These are phyloP conservation scores for Castor canadensis DNA, from an alignment of 2,113 vertebrate species.

Conservation along the genomic window DNA sequence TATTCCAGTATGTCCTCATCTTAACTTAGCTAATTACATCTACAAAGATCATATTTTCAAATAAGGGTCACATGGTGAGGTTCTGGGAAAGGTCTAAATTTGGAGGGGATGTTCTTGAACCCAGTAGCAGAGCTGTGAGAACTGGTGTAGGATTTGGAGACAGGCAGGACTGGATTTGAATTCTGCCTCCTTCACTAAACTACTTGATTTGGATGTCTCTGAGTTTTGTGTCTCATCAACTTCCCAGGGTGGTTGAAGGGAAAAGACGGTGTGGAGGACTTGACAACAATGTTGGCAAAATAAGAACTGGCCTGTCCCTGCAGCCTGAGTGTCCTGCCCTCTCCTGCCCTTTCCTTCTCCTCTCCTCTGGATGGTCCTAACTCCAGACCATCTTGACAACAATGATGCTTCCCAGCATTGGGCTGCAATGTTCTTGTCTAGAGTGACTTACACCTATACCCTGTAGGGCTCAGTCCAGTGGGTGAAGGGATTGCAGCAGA, in stretches of 20 bases:
- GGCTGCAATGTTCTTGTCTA: neutral
- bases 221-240: neutral
- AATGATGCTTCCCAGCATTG: neutral
- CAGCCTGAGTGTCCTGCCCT: neutral
- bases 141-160: neutral
- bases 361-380: neutral
- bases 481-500: neutral
- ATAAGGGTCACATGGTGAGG: neutral
- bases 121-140: neutral
- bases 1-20: neutral
- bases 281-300: neutral
- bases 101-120: neutral
- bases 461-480: neutral
- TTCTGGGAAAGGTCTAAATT: neutral
- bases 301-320: neutral
- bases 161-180: neutral
- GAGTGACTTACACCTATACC: too few species aligned
- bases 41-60: slow-evolving; percentile 10
- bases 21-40: slow-evolving; percentile 26
- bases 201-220: neutral
- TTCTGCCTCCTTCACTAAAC: neutral
- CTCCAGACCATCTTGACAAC: neutral
- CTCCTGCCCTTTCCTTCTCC: neutral
- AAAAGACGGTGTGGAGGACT: neutral
- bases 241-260: neutral